A percentile compares a stretch with the other conserved stretches of the same genome.
Conservation (phyloP, 1,140 invertebrate species). For the Nasonia giraulti region DNA sequence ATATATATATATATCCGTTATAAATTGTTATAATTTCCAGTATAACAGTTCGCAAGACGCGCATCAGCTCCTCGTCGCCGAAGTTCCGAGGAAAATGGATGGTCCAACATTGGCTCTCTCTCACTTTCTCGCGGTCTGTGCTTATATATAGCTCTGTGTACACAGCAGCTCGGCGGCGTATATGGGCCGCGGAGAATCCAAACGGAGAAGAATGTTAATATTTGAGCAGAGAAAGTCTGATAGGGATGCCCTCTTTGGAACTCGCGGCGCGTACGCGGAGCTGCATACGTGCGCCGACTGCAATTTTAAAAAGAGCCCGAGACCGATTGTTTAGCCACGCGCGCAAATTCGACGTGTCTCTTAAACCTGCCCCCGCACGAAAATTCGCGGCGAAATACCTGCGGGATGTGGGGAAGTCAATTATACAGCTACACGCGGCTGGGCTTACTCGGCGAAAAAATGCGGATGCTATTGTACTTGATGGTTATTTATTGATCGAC, state of each 20-base stretch:
- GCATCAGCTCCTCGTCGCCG: too few species aligned
- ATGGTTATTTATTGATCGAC: too few species aligned
- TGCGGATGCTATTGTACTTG: too few species aligned
- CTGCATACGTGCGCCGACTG: slow-evolving; percentile 3
- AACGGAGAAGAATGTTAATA: slow-evolving; percentile 33
- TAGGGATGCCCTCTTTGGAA: background rate
- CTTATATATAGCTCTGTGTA: background rate
- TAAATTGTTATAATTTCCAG: too few species aligned
- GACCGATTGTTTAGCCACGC: slow-evolving; percentile 38
- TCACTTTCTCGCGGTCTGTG: background rate
- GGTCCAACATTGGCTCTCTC: background rate
- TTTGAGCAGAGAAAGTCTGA: slow-evolving; percentile 22
- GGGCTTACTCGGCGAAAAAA: too few species aligned
- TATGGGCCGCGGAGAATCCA: too few species aligned
- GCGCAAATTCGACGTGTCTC: background rate
- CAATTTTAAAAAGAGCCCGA: slow-evolving; percentile 25
- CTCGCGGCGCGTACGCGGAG: background rate
- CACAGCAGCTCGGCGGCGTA: background rate
- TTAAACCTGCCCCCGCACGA: too few species aligned
- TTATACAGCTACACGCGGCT: too few species aligned
- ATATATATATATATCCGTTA: too few species aligned
- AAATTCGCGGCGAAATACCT: too few species aligned
- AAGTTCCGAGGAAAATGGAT: background rate
- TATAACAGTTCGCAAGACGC: background rate
- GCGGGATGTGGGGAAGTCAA: too few species aligned